phyloP scores from a whole-genome alignment of 2,797 vertebrate species.

The Merluccius polli region DNA sequence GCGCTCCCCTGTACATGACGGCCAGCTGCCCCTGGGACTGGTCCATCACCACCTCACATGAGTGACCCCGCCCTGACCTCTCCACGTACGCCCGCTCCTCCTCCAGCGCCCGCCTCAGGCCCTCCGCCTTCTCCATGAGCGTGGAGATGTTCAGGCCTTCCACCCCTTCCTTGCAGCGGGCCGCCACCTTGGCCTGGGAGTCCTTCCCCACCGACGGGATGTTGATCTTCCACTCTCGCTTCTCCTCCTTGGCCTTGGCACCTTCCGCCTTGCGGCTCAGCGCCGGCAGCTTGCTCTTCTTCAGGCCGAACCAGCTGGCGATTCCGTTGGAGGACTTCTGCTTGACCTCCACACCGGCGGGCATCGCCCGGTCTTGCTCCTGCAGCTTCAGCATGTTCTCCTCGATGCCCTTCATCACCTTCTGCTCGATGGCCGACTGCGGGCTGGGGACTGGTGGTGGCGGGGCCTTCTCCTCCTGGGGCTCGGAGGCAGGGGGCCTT shows the following conservation, averaged over 20 bases:
- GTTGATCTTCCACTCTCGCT: constrained; percentile 76
- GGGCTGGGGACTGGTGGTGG: constrained; percentile 51
- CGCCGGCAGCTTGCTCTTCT: constrained; percentile 90
- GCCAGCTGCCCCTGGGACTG: constrained; percentile 82
- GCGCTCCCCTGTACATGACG: constrained; percentile 86
- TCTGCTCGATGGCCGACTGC: constrained; percentile 92
- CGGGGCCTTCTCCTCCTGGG: constrained; percentile 53
- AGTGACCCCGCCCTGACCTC: constrained; percentile 70
- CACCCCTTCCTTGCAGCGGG: constrained; percentile 80
- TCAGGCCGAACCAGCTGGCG: constrained; percentile 94
- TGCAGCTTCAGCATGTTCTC: constrained; percentile 91
- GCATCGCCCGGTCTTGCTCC: constrained; percentile 80
- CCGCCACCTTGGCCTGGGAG: constrained; percentile 70
- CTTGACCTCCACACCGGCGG: constrained; percentile 74
- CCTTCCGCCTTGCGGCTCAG: constrained; percentile 83
- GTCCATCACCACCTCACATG: constrained; percentile 79
- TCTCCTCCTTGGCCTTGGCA: constrained; percentile 80
- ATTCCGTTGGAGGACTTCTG: constrained; percentile 87
- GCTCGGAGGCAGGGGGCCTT: constrained; percentile 39
- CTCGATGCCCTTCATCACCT: constrained; percentile 97
- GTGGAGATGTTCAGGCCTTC: constrained; percentile 95
- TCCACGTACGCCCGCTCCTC: constrained; percentile 91
- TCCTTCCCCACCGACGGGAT: constrained; percentile 81
- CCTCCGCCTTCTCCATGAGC: constrained; percentile 95
- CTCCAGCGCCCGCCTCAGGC: constrained; percentile 87